A percentile compares a stretch with the other conserved stretches of the same genome.
phyloP scores from a whole-genome alignment of 2,113 vertebrate genomes.

The Salvator merianae region DNA sequence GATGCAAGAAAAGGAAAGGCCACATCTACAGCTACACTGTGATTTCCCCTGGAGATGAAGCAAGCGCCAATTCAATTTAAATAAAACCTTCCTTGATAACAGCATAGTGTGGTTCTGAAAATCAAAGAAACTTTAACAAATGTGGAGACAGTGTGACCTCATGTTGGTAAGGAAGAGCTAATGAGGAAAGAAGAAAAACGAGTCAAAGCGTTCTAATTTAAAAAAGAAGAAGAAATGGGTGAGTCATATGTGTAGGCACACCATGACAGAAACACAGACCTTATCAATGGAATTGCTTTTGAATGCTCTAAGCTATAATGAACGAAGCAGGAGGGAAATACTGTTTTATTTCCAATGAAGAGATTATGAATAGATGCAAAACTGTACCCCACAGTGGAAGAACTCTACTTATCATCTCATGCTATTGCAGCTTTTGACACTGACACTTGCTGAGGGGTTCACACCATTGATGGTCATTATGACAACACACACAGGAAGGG shows the following conservation, averaged over 20 bases:
- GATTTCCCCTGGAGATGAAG: background rate
- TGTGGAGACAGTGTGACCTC: background rate
- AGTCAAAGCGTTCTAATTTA: background rate
- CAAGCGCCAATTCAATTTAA: background rate
- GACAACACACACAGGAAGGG: background rate
- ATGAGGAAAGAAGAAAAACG: background rate
- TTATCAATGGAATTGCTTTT: conserved; percentile 30
- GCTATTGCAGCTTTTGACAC: background rate
- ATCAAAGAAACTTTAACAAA: background rate
- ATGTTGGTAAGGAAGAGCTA: background rate
- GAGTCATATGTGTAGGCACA: conserved; percentile 16
- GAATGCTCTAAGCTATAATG: conserved; percentile 1
- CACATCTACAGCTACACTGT: background rate
- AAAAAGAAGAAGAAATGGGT: conserved; percentile 2
- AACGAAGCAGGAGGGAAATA: background rate
- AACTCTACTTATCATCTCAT: conserved; percentile 24
- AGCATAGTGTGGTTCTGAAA: background rate
- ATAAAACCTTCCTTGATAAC: too few relatives aligned
- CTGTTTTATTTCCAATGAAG: background rate
- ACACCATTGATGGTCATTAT: background rate
- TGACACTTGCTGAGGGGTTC: conserved; percentile 10
- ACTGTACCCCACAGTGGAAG: background rate
- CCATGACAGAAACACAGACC: background rate
- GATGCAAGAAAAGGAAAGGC: too few relatives aligned
- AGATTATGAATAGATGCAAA: conserved; percentile 22